Base-by-base conservation (phyloP, 1,140 invertebrate species). In the Ladona fulva region DNA sequence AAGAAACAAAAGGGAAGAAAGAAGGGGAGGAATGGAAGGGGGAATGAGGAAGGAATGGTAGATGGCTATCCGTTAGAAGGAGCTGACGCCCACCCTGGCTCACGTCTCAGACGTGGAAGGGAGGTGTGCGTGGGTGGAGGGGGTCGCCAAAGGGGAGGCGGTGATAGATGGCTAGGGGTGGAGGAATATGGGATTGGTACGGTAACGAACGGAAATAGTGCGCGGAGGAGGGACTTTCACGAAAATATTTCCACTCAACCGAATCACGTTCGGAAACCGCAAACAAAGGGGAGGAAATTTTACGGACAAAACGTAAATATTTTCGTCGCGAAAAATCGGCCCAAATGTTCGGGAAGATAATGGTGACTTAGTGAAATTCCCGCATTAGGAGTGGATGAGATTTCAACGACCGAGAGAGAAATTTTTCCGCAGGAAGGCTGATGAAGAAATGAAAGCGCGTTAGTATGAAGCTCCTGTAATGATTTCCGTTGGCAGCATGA, bases 131-230 rank as follows among this genome's bases (percentile, higher is more conserved):
- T 16, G 52, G 52, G 52, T 12, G 52, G 52, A 19, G 19, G 44
- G 44, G 44, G 44, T 10, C 44, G 10, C 44, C 44, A 52, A 19
- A 19, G 19, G 10, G 44, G 44, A 22, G 52, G 52, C 52, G 16
- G 52, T 66, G 52, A 66, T 19, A 66, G 52, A 66, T 66, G 52
- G 44, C 44, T 10, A 11, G 44, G 44, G 52, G 52, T 66, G 52
- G 52, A 66, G 52, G 52, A 22, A 66, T 66, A 66, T 66, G 52
- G 52, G 52, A 66, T 66, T 66, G 52, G 52, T 52, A 52, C 44
- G 44, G 44, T 66, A 66, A 66, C 52, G 52, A 66, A 66, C 52
- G 52, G 52, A 66, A 19, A 22, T 66, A 66, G 52, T 66, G 12
- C n/a, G 52, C 52, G 5, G 52, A 66, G 12, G 52, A 37, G 3